Percentiles rank a stretch among this genome's conserved stretches.
phyloP scores from a whole-genome alignment of 2,888 invertebrate species.

The Maniola hyperantus region DNA sequence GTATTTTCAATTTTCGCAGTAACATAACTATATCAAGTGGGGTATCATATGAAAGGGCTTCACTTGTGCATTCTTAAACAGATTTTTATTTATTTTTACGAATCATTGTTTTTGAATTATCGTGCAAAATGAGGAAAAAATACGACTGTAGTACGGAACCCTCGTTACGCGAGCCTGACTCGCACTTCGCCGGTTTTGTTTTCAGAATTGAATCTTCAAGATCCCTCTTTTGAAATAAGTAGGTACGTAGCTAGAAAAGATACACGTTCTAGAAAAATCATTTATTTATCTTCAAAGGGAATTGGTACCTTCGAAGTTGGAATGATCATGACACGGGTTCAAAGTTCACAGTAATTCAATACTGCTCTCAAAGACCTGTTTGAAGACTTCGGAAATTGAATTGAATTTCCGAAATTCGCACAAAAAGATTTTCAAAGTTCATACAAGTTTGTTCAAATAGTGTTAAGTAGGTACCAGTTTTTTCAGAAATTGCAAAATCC shows the following conservation, averaged over 20 bases:
- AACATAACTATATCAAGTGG: too few relatives aligned
- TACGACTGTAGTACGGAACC: neutral
- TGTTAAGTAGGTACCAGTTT: neutral
- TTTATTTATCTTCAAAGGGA: neutral
- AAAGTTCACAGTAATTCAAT: conserved; percentile 1
- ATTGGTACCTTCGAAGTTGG: conserved; percentile 3
- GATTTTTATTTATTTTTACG: too few relatives aligned
- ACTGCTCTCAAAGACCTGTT: neutral
- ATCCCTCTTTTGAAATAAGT: neutral
- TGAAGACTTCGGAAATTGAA: neutral
- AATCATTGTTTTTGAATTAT: too few relatives aligned
- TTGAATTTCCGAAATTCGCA: neutral
- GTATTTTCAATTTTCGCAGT: too few relatives aligned
- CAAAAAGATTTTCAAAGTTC: neutral
- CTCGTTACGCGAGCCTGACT: too few relatives aligned
- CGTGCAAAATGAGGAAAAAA: too few relatives aligned
- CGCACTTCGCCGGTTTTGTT: too few relatives aligned
- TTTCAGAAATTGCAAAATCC: too few relatives aligned
- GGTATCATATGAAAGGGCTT: too few relatives aligned
- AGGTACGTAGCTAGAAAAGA: too few relatives aligned
- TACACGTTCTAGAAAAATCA: neutral
- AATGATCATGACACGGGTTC: neutral
- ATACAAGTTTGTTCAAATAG: conserved; percentile 1
- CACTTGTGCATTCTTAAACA: too few relatives aligned
- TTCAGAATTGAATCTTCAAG: neutral